Percentiles rank a stretch among this genome's conserved stretches.
Evolutionary conservation across 1,140 invertebrate species (phyloP).

Genomic region (Drosophila watanabei): DNA sequence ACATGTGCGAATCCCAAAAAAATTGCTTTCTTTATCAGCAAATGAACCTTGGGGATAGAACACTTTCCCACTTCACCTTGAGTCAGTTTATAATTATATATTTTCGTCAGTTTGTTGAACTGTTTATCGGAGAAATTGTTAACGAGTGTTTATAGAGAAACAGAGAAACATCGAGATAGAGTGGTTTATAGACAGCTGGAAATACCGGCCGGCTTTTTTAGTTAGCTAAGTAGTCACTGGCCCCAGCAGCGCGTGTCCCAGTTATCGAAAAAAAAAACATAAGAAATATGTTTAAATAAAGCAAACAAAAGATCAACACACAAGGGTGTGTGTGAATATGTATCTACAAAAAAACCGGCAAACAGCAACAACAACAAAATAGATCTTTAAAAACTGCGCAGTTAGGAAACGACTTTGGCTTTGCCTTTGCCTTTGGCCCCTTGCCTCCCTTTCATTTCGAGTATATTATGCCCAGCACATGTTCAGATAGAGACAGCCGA

Average conservation of each 20-base stretch:
- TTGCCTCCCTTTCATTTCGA: constrained; percentile 13
- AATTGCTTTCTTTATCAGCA: constrained; percentile 55
- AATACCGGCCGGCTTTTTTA: constrained; percentile 61
- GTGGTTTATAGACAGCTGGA: constrained; percentile 22
- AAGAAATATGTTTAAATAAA: background rate
- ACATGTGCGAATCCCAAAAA: constrained; percentile 8
- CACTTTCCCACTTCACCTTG: constrained; percentile 60
- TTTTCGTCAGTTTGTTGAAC: constrained; percentile 63
- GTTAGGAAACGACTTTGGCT: constrained; percentile 36
- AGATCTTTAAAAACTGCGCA: constrained; percentile 54
- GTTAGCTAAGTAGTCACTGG: constrained; percentile 42
- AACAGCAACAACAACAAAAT: constrained; percentile 35
- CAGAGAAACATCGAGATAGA: too few relatives aligned
- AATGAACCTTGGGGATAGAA: constrained; percentile 55
- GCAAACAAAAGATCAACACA: constrained; percentile 36
- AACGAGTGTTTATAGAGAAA: background rate
- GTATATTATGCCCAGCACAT: constrained; percentile 28
- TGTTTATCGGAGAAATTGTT: constrained; percentile 18
- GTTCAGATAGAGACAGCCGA: constrained; percentile 31
- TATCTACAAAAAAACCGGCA: constrained; percentile 33
- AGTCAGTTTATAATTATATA: constrained; percentile 38
- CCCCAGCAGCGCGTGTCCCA: constrained; percentile 46
- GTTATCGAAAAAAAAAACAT: constrained; percentile 14
- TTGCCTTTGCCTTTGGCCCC: constrained; percentile 25
- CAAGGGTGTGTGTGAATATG: constrained; percentile 13